Percentiles rank a stretch among this genome's conserved stretches.
phyloP scores from a whole-genome alignment of 2,888 invertebrate genomes.

The Scelioninae gen. 1 region DNA sequence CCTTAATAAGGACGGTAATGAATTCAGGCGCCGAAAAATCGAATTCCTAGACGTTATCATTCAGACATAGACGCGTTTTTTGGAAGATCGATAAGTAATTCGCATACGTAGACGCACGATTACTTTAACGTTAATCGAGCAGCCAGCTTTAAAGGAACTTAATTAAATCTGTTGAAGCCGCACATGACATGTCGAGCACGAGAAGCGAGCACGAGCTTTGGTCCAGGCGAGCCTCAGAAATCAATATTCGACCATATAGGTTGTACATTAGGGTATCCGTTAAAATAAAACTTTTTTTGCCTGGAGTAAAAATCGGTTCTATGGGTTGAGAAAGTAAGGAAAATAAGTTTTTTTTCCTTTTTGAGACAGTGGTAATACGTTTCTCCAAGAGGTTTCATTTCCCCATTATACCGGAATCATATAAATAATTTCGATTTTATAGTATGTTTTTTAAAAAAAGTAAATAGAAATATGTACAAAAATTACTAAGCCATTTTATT shows the following conservation, averaged over 20 bases:
- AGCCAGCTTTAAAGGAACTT: slow-evolving; percentile 64
- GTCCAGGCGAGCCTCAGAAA: slow-evolving; percentile 67
- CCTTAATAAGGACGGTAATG: slow-evolving; percentile 17
- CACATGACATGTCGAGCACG: slow-evolving; percentile 62
- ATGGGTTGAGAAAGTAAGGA: background rate
- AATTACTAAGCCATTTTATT: too few relatives aligned
- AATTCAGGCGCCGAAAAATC: slow-evolving; percentile 4
- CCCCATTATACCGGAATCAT: background rate
- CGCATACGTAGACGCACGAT: slow-evolving; percentile 17
- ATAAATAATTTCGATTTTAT: too few relatives aligned
- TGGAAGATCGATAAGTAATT: slow-evolving; percentile 22
- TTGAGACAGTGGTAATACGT: slow-evolving; percentile 1
- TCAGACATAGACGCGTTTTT: slow-evolving; percentile 3
- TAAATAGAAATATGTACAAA: too few relatives aligned
- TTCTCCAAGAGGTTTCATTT: background rate
- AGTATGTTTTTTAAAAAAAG: too few relatives aligned
- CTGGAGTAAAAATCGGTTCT: background rate
- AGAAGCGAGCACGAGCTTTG: slow-evolving; percentile 57
- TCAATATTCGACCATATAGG: slow-evolving; percentile 63
- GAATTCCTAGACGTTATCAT: slow-evolving; percentile 19
- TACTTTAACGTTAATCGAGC: slow-evolving; percentile 53
- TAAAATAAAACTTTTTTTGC: background rate
- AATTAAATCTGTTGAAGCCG: slow-evolving; percentile 68
- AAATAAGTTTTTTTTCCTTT: background rate
- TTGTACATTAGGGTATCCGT: slow-evolving; percentile 16